Percentiles rank a stretch among this genome's conserved stretches.
Conservation (phyloP, 1,140 invertebrate genomes). For the Helicoverpa zea region DNA sequence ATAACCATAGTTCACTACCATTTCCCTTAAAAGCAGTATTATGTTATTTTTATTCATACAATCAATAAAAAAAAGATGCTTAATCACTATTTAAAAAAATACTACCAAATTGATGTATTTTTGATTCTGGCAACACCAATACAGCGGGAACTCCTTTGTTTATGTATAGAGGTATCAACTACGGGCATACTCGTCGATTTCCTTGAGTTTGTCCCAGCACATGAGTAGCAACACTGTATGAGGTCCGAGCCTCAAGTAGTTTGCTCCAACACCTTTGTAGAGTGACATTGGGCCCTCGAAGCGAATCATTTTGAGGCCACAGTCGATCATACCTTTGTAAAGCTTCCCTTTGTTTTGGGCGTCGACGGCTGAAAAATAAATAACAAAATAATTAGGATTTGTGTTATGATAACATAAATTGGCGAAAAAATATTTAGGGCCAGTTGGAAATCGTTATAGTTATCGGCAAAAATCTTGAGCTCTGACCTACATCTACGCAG, state of each 20-base stretch:
- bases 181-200: slow-evolving; percentile 76
- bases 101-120: too few relatives aligned
- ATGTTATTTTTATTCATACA: too few relatives aligned
- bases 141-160: not conserved
- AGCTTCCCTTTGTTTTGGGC: slow-evolving; percentile 89
- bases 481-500: too few relatives aligned
- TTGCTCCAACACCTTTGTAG: slow-evolving; percentile 95
- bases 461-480: too few relatives aligned
- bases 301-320: slow-evolving; percentile 91
- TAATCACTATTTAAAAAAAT: too few relatives aligned
- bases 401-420: too few relatives aligned
- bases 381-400: not conserved
- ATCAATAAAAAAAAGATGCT: too few relatives aligned
- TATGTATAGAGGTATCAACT: slow-evolving; percentile 48
- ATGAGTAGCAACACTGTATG: slow-evolving; percentile 95
- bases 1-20: too few relatives aligned
- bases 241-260: slow-evolving; percentile 94
- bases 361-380: slow-evolving; percentile 88
- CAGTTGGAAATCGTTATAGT: too few relatives aligned
- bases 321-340: slow-evolving; percentile 93
- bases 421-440: too few relatives aligned
- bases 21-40: too few relatives aligned
- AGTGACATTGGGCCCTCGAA: slow-evolving; percentile 93
- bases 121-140: too few relatives aligned
- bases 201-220: slow-evolving; percentile 94